Evolutionary conservation across 2,888 invertebrate genomes (phyloP), one percentile per base, ranked within the genome.

Genomic region (Autographa pulchrina): DNA sequence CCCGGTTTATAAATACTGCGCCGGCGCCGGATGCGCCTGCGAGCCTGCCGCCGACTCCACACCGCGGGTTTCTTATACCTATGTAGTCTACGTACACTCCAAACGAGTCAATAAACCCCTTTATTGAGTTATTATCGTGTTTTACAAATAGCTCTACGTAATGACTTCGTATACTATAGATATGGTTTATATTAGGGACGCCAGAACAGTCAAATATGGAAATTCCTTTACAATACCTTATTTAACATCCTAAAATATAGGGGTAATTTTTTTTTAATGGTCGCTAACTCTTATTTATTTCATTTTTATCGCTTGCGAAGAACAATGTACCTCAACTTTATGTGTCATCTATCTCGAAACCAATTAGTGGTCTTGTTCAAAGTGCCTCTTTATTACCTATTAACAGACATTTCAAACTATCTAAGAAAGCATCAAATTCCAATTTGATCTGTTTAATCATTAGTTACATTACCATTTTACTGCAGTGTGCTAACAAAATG

Each of bases 1-100:
- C 92, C 92, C 92, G 92, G 91, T 93, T 92, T 94, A 94, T 93
- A 93, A 94, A 94, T 94, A 94, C 91, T 81, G 88, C 86, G 88
- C 87, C 90, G 92, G 92, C 92, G 93, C 94, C 94, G 94, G 94
- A 94, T 93, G 92, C 92, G 87, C 85, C 86, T 81, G 83, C 83
- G 85, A 84, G 84, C 84, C 84, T 85, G 86, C 88, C 87, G 77
- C 78, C 84, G 83, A 82, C 79, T 82, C 81, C 70, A 84, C 84
- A 74, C 83, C 79, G 74, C 77, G 75, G 75, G 83, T 81, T 77
- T 84, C 85, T 85, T 85, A 83, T 85, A 83, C 86, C 81, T 85
- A 83, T 82, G 76, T 25, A 56, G 54, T 56, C 82, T 73, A 75
- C 78, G 69, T 78, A 85, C 80, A 78, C 82, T 83, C 80, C 79